These are phyloP conservation scores for Oreocharis arfaki DNA, from an alignment of 2,113 vertebrate species.

Conservation along the genomic window DNA sequence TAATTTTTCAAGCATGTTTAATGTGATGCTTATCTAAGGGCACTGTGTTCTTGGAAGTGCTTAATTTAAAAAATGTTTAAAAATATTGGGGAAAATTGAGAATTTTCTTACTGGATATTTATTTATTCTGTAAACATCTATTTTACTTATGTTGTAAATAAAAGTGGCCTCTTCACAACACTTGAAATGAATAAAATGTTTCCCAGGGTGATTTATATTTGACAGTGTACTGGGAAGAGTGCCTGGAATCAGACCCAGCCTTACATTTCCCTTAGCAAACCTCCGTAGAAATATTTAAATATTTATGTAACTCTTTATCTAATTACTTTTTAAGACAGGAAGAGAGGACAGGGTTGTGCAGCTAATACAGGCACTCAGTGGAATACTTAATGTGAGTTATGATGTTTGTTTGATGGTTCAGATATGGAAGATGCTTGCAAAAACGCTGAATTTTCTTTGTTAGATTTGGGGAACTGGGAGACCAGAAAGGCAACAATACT, in stretches of 20 bases:
- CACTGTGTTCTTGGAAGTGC: not conserved
- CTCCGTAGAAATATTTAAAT: conserved; percentile 30
- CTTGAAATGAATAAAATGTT: conserved; percentile 24
- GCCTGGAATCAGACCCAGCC: not conserved
- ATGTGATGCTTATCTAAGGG: not conserved
- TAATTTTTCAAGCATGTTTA: not conserved
- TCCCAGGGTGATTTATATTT: conserved; percentile 41
- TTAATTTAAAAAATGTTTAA: not conserved
- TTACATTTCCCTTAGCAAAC: conserved; percentile 2
- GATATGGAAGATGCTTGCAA: conserved; percentile 1
- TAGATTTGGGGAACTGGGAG: not conserved
- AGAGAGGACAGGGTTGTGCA: not conserved
- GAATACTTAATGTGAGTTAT: conserved; percentile 6
- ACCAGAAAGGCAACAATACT: not conserved
- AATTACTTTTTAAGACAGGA: conserved; percentile 41
- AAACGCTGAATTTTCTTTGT: not conserved
- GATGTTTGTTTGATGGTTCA: conserved; percentile 1
- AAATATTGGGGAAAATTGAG: not conserved
- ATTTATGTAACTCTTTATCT: conserved; percentile 44
- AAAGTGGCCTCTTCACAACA: not conserved
- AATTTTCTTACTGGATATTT: not conserved
- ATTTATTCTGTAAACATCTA: not conserved
- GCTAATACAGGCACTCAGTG: conserved; percentile 24
- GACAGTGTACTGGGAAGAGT: conserved; percentile 8
- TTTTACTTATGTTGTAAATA: conserved; percentile 3